These are phyloP conservation scores for Bradysia coprophila DNA, from an alignment of 1,140 invertebrate species.

Conservation along the genomic window DNA sequence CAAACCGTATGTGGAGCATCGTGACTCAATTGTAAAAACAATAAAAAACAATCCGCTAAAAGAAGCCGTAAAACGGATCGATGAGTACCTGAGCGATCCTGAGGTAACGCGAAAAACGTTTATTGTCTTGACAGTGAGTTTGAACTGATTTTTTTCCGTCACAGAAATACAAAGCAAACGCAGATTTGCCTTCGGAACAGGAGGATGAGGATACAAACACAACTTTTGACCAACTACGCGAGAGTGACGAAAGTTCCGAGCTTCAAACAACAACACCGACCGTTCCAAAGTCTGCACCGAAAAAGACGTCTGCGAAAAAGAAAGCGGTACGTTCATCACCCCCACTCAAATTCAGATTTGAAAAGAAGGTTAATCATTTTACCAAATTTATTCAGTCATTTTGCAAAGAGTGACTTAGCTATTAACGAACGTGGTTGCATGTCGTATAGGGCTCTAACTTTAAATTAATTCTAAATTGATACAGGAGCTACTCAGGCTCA, in stretches of 20 bases:
- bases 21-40: slow-evolving; percentile 57
- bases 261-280: slow-evolving; percentile 15
- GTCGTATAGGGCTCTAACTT: too few relatives aligned
- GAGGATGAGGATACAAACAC: slow-evolving; percentile 12
- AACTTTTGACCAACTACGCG: slow-evolving; percentile 46
- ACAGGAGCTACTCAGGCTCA: too few relatives aligned
- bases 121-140: not conserved
- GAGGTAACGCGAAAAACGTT: slow-evolving; percentile 31
- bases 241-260: slow-evolving; percentile 30
- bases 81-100: slow-evolving; percentile 59
- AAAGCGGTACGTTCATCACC: slow-evolving; percentile 2
- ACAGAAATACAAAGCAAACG: not conserved
- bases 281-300: not conserved
- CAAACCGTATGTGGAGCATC: slow-evolving; percentile 65
- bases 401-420: too few relatives aligned
- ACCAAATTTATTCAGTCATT: too few relatives aligned
- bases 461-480: too few relatives aligned
- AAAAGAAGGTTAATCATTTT: not conserved
- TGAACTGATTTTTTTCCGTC: not conserved
- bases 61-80: slow-evolving; percentile 71
- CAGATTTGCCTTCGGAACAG: not conserved
- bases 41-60: slow-evolving; percentile 65
- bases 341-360: not conserved
- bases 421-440: too few relatives aligned
- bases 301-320: slow-evolving; percentile 9